phyloP scores from a whole-genome alignment of 2,888 invertebrate genomes.

The Drosophila macrospina region DNA sequence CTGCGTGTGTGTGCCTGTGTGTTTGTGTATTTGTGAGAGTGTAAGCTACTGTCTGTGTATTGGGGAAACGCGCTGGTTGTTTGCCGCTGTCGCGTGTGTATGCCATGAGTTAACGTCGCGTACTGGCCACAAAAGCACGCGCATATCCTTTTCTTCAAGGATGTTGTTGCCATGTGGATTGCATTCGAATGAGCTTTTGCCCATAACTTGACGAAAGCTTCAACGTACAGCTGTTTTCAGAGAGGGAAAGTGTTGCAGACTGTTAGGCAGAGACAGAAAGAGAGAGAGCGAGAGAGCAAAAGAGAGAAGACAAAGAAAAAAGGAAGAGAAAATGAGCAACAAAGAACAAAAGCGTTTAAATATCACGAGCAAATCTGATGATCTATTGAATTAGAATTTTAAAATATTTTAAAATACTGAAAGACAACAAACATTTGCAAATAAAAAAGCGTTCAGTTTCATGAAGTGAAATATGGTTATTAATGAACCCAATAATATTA shows the following conservation, averaged over 20 bases:
- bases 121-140: constrained; percentile 72
- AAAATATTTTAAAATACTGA: no score
- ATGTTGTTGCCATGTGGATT: constrained; percentile 71
- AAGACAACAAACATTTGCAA: no score
- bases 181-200: constrained; percentile 59
- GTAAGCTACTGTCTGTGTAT: constrained; percentile 34
- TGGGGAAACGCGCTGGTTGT: constrained; percentile 31
- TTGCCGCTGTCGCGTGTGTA: constrained; percentile 64
- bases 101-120: constrained; percentile 79
- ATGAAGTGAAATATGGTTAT: no score
- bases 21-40: constrained; percentile 32
- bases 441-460: no score
- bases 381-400: constrained; percentile 23
- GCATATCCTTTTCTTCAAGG: constrained; percentile 73
- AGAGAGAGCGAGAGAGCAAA: background rate
- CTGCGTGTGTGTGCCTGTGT: constrained; percentile 16
- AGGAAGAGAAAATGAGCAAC: background rate
- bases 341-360: background rate
- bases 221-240: constrained; percentile 64
- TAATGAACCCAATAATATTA: no score
- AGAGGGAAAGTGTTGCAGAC: constrained; percentile 57
- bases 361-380: background rate
- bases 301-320: constrained; percentile 11
- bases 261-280: constrained; percentile 1
- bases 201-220: constrained; percentile 67